Evolutionary conservation across 2,888 invertebrate genomes (phyloP).

Genomic region (Alcis repandata): DNA sequence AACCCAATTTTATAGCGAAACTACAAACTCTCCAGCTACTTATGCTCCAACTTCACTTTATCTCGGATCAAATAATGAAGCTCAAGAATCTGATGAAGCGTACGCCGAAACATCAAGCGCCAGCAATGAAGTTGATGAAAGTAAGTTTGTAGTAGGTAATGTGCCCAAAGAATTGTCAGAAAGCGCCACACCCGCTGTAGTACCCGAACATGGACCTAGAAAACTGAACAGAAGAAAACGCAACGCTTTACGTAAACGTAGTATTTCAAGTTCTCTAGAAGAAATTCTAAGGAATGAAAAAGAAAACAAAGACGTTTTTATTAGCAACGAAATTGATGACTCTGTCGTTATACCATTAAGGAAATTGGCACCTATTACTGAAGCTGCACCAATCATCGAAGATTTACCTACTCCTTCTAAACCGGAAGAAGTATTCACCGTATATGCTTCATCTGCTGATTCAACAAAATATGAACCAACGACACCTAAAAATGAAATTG

Average conservation of each 20-base stretch:
- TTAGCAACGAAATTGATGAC: constrained; percentile 83
- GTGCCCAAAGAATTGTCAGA: constrained; percentile 87
- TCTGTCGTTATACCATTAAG: constrained; percentile 60
- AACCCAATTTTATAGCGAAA: constrained; percentile 75
- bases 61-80: constrained; percentile 77
- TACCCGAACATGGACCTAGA: constrained; percentile 89
- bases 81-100: constrained; percentile 66
- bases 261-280: constrained; percentile 74
- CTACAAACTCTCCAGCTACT: constrained; percentile 73
- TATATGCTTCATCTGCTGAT: constrained; percentile 65
- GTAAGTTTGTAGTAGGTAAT: constrained; percentile 89
- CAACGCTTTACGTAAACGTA: constrained; percentile 57
- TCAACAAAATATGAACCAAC: constrained; percentile 54
- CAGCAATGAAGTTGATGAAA: constrained; percentile 64
- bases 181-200: constrained; percentile 85
- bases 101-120: constrained; percentile 64
- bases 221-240: constrained; percentile 70
- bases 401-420: constrained; percentile 51
- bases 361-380: constrained; percentile 56
- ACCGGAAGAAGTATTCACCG: constrained; percentile 63
- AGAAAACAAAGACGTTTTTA: constrained; percentile 71
- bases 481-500: constrained; percentile 59
- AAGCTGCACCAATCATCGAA: constrained; percentile 49
- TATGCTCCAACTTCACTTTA: constrained; percentile 82
- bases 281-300: constrained; percentile 74